phyloP scores from a whole-genome alignment of 2,113 vertebrate genomes.

The Indicator maculatus region DNA sequence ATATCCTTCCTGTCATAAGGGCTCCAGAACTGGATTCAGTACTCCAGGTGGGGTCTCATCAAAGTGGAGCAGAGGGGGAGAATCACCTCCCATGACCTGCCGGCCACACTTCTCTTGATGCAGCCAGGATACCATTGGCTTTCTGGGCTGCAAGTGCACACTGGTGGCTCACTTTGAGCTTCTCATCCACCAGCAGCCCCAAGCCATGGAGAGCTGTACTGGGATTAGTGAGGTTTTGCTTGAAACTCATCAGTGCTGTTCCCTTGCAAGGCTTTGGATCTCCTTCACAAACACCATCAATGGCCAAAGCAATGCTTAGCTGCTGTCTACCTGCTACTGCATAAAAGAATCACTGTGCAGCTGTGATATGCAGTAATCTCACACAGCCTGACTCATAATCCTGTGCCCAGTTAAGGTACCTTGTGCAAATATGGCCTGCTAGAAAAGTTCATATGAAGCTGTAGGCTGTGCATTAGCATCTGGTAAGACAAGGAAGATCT shows the following conservation, averaged over 20 bases:
- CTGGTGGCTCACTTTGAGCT: no score
- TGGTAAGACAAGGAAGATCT: background rate
- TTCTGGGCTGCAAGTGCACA: no score
- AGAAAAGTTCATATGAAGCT: background rate
- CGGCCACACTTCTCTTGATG: no score
- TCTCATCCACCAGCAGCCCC: no score
- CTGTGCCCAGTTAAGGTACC: background rate
- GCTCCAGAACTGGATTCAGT: no score
- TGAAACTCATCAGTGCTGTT: background rate
- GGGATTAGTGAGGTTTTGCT: background rate
- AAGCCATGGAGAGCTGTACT: background rate
- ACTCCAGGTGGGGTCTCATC: no score
- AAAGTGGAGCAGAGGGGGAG: no score
- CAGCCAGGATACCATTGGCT: no score
- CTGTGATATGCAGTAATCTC: background rate
- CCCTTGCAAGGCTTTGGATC: rapidly evolving
- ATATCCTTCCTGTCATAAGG: no score
- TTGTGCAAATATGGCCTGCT: background rate
- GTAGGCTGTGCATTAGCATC: background rate
- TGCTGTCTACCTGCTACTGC: background rate
- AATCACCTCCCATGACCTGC: no score
- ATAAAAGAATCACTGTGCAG: background rate
- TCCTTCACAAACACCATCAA: background rate
- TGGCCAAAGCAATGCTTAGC: background rate
- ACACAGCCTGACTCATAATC: background rate